Evolutionary conservation across 2,888 invertebrate species (phyloP), one percentile per base, ranked within the genome.

Genomic region (Petrolisthes manimaculis): DNA sequence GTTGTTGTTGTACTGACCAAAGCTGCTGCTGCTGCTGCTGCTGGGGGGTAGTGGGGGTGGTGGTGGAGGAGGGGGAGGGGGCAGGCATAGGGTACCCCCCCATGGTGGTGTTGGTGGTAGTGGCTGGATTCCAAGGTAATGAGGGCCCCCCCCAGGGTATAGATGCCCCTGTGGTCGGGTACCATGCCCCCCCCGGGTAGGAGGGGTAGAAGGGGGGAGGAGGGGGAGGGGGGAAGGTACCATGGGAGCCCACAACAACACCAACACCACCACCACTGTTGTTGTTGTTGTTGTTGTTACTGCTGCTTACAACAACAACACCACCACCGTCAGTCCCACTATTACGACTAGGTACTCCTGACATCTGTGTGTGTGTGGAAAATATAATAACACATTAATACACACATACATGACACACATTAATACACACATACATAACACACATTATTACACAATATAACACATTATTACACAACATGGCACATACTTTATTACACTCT

Each of bases 181-280:
- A 84, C 88, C 88, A 88, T 0, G 84, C 61, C 4, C 88, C 61
- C 4, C 88, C 88, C 61, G 84, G 88, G 84, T 88, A 88, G 14
- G 80, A 18, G 18, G 88, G 88, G 75, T 84, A 88, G 79, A 12
- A 21, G 18, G 37, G 21, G 18, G 37, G 4, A 88, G 14, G 80
- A 18, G 18, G 88, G 88, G 75, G 81, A 88, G 79, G 21, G 18
- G 18, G 5, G 53, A 37, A 6, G 51, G 37, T 37, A 51, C 24
- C 37, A 18, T 6, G 53, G 24, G 37, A 78, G 0, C 21, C 77
- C 5, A 37, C 37, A 37, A 37, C 37, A 37, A 0, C 37, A 37
- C 37, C 37, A n/a, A n/a, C n/a, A 37, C 37, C 37, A 37, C 37
- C 37, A 37, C 37, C 37, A 2, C 37, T 37, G 37, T 14, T 77